Conservation (phyloP, 2,113 vertebrate genomes). For the Nyctibius bracteatus region DNA sequence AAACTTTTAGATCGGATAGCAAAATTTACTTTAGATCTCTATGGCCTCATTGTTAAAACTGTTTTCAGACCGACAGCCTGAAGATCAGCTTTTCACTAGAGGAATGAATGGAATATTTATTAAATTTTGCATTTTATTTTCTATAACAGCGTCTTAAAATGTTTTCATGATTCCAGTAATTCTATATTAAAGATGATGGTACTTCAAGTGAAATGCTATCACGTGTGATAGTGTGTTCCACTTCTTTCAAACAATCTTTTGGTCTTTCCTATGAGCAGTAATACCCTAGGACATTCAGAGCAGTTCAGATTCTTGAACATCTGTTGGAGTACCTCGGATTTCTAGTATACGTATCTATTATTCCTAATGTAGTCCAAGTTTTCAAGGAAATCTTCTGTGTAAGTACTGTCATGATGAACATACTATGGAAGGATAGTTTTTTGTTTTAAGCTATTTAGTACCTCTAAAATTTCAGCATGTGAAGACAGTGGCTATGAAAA, state of each 20-base stretch:
- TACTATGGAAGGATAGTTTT: neutral
- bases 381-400: neutral
- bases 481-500: neutral
- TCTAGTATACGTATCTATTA: neutral
- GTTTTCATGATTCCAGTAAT: neutral
- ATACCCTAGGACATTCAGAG: neutral
- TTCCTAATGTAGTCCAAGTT: neutral
- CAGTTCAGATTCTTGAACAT: neutral
- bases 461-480: neutral
- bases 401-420: neutral
- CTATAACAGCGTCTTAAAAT: neutral
- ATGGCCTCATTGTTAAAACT: neutral
- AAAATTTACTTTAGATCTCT: neutral
- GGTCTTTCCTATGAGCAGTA: neutral
- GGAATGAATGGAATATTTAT: neutral
- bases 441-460: neutral
- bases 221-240: neutral
- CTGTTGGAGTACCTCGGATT: neutral
- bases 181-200: neutral
- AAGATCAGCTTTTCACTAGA: neutral
- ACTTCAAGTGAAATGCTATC: neutral
- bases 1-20: neutral
- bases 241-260: neutral
- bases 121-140: neutral
- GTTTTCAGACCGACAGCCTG: neutral